Percentiles rank a stretch among this genome's conserved stretches.
Evolutionary conservation across 2,888 invertebrate genomes (phyloP).

Genomic region (Trissolcus brochymenae): DNA sequence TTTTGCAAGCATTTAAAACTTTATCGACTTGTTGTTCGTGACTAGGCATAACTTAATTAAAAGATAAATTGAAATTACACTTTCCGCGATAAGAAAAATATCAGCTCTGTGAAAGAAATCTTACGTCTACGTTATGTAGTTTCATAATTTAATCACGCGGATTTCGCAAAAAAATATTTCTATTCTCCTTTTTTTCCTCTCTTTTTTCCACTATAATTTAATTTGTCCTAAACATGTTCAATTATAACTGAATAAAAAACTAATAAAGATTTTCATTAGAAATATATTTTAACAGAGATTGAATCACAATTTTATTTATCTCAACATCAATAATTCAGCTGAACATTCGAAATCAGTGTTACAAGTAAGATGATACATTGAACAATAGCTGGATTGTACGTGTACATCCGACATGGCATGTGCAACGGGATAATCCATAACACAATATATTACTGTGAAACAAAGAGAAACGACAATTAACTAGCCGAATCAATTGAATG

Average conservation of each 20-base stretch:
- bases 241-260: too few relatives aligned
- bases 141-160: slow-evolving; percentile 21
- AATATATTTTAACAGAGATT: too few relatives aligned
- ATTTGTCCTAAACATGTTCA: too few relatives aligned
- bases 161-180: slow-evolving; percentile 8
- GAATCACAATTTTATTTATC: not conserved
- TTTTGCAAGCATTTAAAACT: slow-evolving; percentile 2
- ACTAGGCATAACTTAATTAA: slow-evolving; percentile 17
- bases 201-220: too few relatives aligned
- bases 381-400: slow-evolving; percentile 11
- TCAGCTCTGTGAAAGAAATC: slow-evolving; percentile 4
- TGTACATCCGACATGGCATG: slow-evolving; percentile 28
- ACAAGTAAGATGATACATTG: slow-evolving; percentile 41
- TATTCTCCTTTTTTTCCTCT: too few relatives aligned
- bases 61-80: slow-evolving; percentile 25
- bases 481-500: not conserved
- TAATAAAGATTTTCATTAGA: too few relatives aligned
- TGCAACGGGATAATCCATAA: not conserved
- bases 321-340: slow-evolving; percentile 22
- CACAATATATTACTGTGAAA: not conserved
- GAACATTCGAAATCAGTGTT: slow-evolving; percentile 30
- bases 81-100: slow-evolving; percentile 20
- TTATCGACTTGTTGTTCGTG: slow-evolving; percentile 12
- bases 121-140: slow-evolving; percentile 14
- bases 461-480: slow-evolving; percentile 1